Conservation (phyloP, 1,140 invertebrate genomes). For the Charaxes varanes region DNA sequence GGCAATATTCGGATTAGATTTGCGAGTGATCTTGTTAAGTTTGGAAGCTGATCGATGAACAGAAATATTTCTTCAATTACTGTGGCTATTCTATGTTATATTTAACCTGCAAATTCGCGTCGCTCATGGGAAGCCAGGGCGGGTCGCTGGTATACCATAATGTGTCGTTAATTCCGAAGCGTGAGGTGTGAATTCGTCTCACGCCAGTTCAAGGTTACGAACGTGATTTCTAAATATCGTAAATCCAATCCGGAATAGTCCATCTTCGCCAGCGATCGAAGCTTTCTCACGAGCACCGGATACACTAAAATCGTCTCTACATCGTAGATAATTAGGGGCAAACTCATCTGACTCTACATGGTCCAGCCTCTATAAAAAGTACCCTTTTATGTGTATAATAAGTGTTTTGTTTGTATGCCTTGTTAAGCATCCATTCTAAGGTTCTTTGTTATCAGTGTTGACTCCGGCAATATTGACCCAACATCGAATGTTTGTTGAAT, state of each 20-base stretch:
- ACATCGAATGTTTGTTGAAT: slow-evolving; percentile 25
- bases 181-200: slow-evolving; percentile 51
- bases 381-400: slow-evolving; percentile 44
- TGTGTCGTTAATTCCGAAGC: slow-evolving; percentile 9
- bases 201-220: slow-evolving; percentile 59
- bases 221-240: slow-evolving; percentile 68
- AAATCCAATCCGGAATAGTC: slow-evolving; percentile 56
- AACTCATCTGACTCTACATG: slow-evolving; percentile 13
- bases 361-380: slow-evolving; percentile 26
- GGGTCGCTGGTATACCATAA: slow-evolving; percentile 1
- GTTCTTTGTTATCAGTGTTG: slow-evolving; percentile 61
- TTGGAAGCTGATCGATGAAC: no score
- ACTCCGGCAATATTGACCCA: slow-evolving; percentile 49
- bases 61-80: slow-evolving; percentile 12
- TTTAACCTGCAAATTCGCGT: background rate
- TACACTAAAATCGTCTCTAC: slow-evolving; percentile 17
- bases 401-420: slow-evolving; percentile 48
- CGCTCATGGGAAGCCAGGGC: no score
- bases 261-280: slow-evolving; percentile 42
- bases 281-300: slow-evolving; percentile 53
- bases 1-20: no score
- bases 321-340: slow-evolving; percentile 13
- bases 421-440: slow-evolving; percentile 54
- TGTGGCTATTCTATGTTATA: slow-evolving; percentile 15
- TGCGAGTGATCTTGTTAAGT: no score